Percentiles rank a stretch among this genome's conserved stretches.
Conservation (phyloP, 1,140 invertebrate species). For the Drosophila pseudoananassae region DNA sequence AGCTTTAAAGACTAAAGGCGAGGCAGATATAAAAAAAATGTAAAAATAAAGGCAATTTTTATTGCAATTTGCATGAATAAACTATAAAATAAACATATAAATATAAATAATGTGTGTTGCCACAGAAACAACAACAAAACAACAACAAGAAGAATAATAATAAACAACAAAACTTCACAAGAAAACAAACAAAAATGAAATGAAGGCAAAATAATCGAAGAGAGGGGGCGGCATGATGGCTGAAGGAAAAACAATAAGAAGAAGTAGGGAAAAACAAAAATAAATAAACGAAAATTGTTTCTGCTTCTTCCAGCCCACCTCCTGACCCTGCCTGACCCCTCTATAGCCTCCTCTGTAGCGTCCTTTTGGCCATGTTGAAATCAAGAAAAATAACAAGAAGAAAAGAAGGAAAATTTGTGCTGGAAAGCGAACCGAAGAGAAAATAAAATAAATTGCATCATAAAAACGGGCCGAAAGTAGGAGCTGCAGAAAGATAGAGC, state of each 20-base stretch:
- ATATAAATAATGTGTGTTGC: constrained; percentile 80
- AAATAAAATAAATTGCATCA: constrained; percentile 82
- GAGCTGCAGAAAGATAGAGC: constrained; percentile 3
- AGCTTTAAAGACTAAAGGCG: constrained; percentile 55
- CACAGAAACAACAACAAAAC: constrained; percentile 61
- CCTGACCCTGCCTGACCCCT: not conserved
- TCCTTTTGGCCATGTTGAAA: constrained; percentile 49
- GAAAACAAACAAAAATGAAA: constrained; percentile 66
- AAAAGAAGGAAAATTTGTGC: constrained; percentile 63
- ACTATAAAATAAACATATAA: constrained; percentile 83
- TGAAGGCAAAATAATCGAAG: constrained; percentile 62
- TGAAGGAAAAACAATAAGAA: constrained; percentile 50
- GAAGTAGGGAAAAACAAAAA: constrained; percentile 51
- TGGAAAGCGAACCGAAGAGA: constrained; percentile 63
- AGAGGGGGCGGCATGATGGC: constrained; percentile 16
- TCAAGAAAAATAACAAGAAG: constrained; percentile 75
- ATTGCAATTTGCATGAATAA: constrained; percentile 82
- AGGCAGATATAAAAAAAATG: constrained; percentile 48
- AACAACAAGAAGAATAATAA: constrained; percentile 15
- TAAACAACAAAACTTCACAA: constrained; percentile 27
- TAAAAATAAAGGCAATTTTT: constrained; percentile 81
- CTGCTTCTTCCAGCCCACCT: constrained; percentile 12
- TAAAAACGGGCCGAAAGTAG: constrained; percentile 53
- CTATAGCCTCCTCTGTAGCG: constrained; percentile 4
- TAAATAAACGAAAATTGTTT: constrained; percentile 59